phyloP scores from a whole-genome alignment of 2,888 invertebrate genomes.

The Rhingia campestris region DNA sequence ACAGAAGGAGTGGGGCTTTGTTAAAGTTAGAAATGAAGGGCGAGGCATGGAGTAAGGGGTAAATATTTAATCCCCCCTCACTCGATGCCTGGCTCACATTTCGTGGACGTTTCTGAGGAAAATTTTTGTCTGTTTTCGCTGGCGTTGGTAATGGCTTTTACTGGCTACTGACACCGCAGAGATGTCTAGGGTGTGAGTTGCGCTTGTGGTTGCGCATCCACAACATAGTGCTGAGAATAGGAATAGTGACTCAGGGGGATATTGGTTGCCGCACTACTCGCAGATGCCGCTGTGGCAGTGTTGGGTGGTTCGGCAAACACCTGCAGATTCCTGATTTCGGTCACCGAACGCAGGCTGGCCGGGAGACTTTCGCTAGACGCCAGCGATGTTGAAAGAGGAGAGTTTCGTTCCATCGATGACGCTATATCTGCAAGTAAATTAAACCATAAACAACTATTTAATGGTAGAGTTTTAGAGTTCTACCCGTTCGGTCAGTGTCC shows the following conservation, averaged over 20 bases:
- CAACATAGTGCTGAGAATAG: conserved; percentile 62
- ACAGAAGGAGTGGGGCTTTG: conserved; percentile 23
- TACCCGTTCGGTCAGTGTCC: conserved; percentile 82
- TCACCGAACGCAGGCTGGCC: conserved; percentile 82
- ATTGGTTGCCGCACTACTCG: conserved; percentile 59
- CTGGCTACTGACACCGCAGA: conserved; percentile 66
- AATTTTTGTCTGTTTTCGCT: conserved; percentile 74
- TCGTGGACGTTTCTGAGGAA: conserved; percentile 40
- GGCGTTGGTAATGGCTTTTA: conserved; percentile 75
- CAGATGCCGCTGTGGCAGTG: conserved; percentile 48
- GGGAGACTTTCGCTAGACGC: conserved; percentile 85
- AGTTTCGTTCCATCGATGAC: conserved; percentile 84
- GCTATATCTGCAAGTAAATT: conserved; percentile 82
- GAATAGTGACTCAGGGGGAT: conserved; percentile 49
- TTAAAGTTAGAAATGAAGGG: conserved; percentile 25
- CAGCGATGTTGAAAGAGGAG: conserved; percentile 86
- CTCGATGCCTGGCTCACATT: conserved; percentile 28
- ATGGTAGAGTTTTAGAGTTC: background rate
- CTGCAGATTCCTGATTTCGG: conserved; percentile 86
- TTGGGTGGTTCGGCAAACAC: conserved; percentile 81
- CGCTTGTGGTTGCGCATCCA: conserved; percentile 75
- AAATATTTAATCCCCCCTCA: conserved; percentile 23
- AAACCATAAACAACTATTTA: background rate
- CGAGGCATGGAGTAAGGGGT: conserved; percentile 22
- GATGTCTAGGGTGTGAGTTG: conserved; percentile 69